Percentiles rank a stretch among this genome's conserved stretches.
Conservation (phyloP, 1,140 invertebrate genomes). For the Trachymyrmex cornetzi region DNA sequence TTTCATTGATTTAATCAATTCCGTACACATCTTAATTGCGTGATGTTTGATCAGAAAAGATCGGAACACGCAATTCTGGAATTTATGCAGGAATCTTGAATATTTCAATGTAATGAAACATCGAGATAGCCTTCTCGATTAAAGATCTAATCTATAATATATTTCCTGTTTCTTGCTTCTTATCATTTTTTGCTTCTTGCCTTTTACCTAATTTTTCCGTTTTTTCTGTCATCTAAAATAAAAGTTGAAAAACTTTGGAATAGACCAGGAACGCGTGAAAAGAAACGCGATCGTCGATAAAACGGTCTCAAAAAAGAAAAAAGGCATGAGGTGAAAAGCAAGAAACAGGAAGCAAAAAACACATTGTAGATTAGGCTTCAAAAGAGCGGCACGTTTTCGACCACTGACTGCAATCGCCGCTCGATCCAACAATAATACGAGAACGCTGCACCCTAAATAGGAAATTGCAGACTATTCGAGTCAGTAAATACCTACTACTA, state of each 20-base stretch:
- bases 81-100: background rate
- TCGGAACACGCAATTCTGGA: background rate
- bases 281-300: no score
- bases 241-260: no score
- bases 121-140: no score
- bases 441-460: constrained; percentile 23
- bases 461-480: constrained; percentile 6
- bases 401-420: background rate
- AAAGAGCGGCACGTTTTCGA: background rate
- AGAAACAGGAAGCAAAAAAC: no score
- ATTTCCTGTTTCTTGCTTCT: no score
- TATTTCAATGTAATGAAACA: background rate
- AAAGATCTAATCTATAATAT: no score
- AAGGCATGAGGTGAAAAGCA: no score
- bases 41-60: background rate
- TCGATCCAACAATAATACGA: background rate
- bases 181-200: no score
- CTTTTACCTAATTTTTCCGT: no score
- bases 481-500: background rate
- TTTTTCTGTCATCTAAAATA: no score
- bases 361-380: background rate
- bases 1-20: background rate
- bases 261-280: no score
- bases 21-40: background rate
- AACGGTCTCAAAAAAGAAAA: no score